Conservation (phyloP, 2,797 vertebrate species). For the Balearica regulorum region DNA sequence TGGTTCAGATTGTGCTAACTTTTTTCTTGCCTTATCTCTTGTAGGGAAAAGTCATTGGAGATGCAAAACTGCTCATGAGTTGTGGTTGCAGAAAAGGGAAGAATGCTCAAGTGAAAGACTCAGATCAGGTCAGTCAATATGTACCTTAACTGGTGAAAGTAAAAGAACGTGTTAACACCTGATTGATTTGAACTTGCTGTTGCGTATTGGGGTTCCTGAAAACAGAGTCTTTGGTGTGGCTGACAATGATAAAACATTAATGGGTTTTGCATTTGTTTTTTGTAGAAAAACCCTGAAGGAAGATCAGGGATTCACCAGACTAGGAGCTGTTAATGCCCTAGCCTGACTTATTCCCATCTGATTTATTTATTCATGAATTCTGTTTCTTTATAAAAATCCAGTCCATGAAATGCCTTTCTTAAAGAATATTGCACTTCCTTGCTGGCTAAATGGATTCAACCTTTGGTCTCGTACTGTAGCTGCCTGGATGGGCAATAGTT, state of each 20-base stretch:
- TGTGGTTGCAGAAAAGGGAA: conserved; percentile 62
- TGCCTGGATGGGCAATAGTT: neutral
- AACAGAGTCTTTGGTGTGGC: neutral
- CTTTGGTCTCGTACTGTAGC: neutral
- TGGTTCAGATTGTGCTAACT: neutral
- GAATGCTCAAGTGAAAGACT: conserved; percentile 52
- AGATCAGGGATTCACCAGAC: neutral
- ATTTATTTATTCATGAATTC: conserved; percentile 49
- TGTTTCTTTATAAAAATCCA: conserved; percentile 13
- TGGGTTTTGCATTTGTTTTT: neutral
- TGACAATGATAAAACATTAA: neutral
- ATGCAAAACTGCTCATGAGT: conserved; percentile 55
- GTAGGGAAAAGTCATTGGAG: conserved; percentile 58
- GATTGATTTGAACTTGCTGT: neutral
- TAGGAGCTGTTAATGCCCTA: neutral
- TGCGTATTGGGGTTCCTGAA: neutral
- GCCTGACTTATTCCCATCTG: neutral
- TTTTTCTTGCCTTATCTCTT: conserved; percentile 41
- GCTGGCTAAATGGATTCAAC: neutral
- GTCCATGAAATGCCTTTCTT: neutral
- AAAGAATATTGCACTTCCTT: neutral
- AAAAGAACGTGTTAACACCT: neutral
- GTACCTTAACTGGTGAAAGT: neutral
- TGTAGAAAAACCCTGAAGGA: neutral
- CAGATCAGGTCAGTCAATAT: conserved; percentile 51